Base-by-base conservation (phyloP, 2,888 invertebrate species). In the Macrophya alboannulata region DNA sequence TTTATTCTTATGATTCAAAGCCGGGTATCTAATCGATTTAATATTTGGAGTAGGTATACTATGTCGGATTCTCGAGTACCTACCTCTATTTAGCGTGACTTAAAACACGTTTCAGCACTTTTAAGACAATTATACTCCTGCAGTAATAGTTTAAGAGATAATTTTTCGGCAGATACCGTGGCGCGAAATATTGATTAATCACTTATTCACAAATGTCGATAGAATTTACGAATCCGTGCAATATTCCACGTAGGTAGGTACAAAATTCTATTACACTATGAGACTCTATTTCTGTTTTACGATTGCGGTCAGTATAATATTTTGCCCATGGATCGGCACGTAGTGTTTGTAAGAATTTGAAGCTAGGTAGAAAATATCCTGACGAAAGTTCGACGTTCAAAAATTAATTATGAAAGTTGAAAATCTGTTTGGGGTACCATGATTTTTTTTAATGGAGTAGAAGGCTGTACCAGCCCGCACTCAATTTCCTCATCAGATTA, bases 261-360 rank as follows among this genome's bases (percentile, higher is more conserved):
- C 59, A 21, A 6, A 31, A 10, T 40, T 51, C 81, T 59, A 40
- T 43, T 40, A 12, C 81, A 59, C 51, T 43, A n/a, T n/a, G n/a
- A 51, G 9, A 9, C 9, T 81, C 59, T 81, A 79, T 79, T 79
- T 55, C 59, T 62, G 59, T 37, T 15, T 8, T 17, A n/a, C 62
- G n/a, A 62, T 81, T 62, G 81, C 81, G 62, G 81, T 59, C 81
- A 81, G 51, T 77, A 45, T 25, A 25, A 55, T n/a, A 51, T 77
- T 51, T 59, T 17, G 81, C 59, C n/a, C 37, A 31, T 40, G 62
- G 62, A 81, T 81, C 40, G 62, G 59, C 81, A 62, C 62, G 76
- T 77, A 21, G 25, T 9, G 62, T 12, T 74, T 59, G 6, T 6
- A 9, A 59, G n/a, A 79, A 55, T 79, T 59, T 79, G 3, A 55